Percentiles rank a stretch among this genome's conserved stretches.
Evolutionary conservation across 2,113 vertebrate genomes (phyloP).

Genomic region (Beaufortia kweichowensis): DNA sequence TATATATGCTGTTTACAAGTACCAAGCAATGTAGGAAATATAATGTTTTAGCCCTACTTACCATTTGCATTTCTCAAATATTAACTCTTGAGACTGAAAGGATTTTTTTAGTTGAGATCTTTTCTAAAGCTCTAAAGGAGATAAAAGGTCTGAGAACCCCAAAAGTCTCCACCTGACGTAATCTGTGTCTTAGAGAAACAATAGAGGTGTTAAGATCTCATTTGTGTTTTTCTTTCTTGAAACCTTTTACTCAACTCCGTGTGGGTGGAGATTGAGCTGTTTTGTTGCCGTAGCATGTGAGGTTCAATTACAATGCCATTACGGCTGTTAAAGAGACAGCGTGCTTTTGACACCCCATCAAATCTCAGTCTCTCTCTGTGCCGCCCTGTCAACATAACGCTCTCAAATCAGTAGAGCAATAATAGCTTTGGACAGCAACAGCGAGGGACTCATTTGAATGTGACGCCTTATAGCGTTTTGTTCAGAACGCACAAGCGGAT

Average conservation of each 20-base stretch:
- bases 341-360: conserved; percentile 39
- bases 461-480: conserved; percentile 5
- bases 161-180: no score
- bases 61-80: no score
- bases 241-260: neutral
- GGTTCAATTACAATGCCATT: conserved; percentile 17
- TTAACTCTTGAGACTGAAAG: no score
- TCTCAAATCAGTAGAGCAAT: conserved; percentile 37
- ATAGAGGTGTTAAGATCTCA: no score
- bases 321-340: conserved; percentile 16
- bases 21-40: no score
- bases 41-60: no score
- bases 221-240: neutral
- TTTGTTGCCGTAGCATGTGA: neutral
- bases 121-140: no score
- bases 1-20: no score
- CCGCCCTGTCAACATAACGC: neutral
- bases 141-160: no score
- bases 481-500: neutral
- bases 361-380: conserved; percentile 24
- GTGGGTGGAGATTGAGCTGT: conserved; percentile 20
- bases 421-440: conserved; percentile 25
- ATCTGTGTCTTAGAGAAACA: no score
- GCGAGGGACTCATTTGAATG: conserved; percentile 12
- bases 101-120: no score